phyloP scores from a whole-genome alignment of 1,140 invertebrate species.

The Mactra quadrangularis region DNA sequence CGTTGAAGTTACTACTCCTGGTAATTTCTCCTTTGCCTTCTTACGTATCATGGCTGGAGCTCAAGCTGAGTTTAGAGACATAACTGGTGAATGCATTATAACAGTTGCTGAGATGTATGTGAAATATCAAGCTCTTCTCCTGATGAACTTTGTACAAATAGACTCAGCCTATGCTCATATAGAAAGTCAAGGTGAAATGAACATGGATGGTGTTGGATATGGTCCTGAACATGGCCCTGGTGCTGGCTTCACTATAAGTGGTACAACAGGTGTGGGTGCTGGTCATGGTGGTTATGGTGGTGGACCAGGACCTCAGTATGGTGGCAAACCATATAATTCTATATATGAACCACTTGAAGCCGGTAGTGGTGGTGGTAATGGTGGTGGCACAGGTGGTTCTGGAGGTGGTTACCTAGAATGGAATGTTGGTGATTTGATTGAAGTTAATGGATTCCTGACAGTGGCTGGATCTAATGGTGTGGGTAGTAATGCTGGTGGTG shows the following conservation, averaged over 20 bases:
- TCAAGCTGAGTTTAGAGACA: constrained; percentile 68
- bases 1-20: constrained; percentile 65
- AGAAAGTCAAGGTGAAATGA: constrained; percentile 73
- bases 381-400: constrained; percentile 68
- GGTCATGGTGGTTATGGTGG: constrained; percentile 77
- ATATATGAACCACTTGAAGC: constrained; percentile 67
- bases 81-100: constrained; percentile 65
- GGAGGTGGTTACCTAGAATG: constrained; percentile 74
- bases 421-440: constrained; percentile 69
- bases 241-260: constrained; percentile 62
- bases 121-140: constrained; percentile 71
- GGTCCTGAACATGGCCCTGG: constrained; percentile 70
- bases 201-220: constrained; percentile 69
- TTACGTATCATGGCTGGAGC: constrained; percentile 69
- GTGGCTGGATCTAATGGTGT: constrained; percentile 65
- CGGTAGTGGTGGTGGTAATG: constrained; percentile 76
- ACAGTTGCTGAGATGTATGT: constrained; percentile 69
- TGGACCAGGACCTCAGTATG: constrained; percentile 70
- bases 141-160: constrained; percentile 73
- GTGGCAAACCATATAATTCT: constrained; percentile 74
- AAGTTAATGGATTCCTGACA: constrained; percentile 73
- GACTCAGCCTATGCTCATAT: constrained; percentile 69
- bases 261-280: constrained; percentile 66
- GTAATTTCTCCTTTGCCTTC: constrained; percentile 72
- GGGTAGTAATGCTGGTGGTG: constrained; percentile 71